Base-by-base conservation (phyloP, 2,888 invertebrate species). In the Lydus trimaculatus region DNA sequence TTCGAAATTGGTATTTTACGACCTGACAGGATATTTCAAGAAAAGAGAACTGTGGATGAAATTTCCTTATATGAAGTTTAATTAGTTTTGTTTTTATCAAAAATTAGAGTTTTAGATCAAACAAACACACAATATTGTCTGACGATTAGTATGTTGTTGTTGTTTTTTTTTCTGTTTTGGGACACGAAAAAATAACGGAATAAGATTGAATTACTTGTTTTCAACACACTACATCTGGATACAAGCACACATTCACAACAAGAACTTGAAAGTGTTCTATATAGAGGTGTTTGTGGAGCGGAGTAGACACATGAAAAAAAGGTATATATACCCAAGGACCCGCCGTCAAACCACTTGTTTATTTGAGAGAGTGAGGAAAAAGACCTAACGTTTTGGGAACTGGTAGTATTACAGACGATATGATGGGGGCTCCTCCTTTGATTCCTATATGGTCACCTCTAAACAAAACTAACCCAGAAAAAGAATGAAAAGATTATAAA, bases 311-410 rank as follows among this genome's bases (percentile, higher is more conserved):
- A 48, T n/a, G 56, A 25, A 62, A 65, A 65, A 65, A 61, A 60
- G 58, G 23, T n/a, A n/a, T n/a, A n/a, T n/a, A n/a, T 39, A 17
- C 33, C 48, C 39, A 61, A 56, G 52, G 60, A 63, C 56, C n/a
- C 39, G 63, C 63, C 67, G 63, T 70, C 69, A 66, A 69, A 67
- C 74, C 75, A 75, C 74, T 76, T 74, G 74, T 73, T 76, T 73
- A 73, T 73, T 63, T 56, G 13, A 25, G 20, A 48, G 25, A 2
- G 56, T n/a, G n/a, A n/a, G 25, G 25, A 23, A 11, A 71, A 70
- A 70, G 69, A 69, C 69, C 73, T 72, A 70, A 73, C 67, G 72
- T 74, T 73, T 72, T 70, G 69, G 67, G 69, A 64, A 65, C 64
- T 63, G 73, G 61, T 71, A 72, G 72, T 72, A 73, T 15, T 13